Conservation (phyloP, 2,797 vertebrate genomes). For the Rousettus madagascariensis region DNA sequence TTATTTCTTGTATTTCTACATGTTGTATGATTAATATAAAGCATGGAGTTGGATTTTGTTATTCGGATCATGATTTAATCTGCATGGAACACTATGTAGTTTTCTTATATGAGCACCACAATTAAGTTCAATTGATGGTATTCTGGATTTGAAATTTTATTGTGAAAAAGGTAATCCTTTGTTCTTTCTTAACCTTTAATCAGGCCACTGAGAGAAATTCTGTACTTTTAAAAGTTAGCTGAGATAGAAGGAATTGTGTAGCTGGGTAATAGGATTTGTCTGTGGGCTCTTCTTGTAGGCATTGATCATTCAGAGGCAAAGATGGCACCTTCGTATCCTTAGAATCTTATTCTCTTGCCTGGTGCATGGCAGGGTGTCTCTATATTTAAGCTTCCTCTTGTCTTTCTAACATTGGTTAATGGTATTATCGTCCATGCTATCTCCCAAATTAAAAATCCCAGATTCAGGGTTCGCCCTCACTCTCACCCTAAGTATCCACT, state of each 20-base stretch:
- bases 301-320: neutral
- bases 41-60: slow-evolving; percentile 52
- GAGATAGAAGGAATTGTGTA: neutral
- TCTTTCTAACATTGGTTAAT: neutral
- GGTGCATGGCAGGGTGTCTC: neutral
- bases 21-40: slow-evolving; percentile 58
- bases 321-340: neutral
- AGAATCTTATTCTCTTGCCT: neutral
- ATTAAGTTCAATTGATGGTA: neutral
- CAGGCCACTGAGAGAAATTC: neutral
- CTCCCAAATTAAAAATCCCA: neutral
- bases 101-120: neutral
- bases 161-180: neutral
- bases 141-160: slow-evolving; percentile 24
- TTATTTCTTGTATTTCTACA: slow-evolving; percentile 66
- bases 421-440: neutral
- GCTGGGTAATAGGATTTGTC: neutral
- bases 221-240: neutral
- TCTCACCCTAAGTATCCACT: neutral
- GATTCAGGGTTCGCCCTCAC: neutral
- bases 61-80: slow-evolving; percentile 53
- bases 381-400: neutral
- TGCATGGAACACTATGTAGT: neutral
- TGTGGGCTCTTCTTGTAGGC: neutral
- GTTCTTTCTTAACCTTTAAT: slow-evolving; percentile 29